These are phyloP conservation scores for Lepidurus couesii DNA, from an alignment of 1,140 invertebrate genomes.

Conservation along the genomic window DNA sequence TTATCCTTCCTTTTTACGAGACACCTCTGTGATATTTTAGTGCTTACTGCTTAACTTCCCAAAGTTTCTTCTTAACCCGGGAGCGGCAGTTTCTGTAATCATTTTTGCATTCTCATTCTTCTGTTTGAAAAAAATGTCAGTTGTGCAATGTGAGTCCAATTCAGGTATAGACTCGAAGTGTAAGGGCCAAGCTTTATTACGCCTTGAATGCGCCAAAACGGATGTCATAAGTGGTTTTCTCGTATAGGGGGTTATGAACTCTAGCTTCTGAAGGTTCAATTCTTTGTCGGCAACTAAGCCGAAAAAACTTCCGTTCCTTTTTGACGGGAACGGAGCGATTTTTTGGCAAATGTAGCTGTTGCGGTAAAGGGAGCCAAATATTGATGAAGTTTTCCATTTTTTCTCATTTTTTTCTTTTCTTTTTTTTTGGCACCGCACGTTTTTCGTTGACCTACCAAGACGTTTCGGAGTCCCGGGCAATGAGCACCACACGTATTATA, in stretches of 20 bases:
- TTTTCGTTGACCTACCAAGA: too few species aligned
- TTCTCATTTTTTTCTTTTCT: background rate
- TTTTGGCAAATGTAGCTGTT: background rate
- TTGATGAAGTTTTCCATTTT: background rate
- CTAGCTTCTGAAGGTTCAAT: background rate
- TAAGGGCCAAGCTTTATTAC: background rate
- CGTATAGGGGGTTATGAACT: background rate
- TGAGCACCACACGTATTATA: too few species aligned
- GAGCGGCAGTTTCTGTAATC: background rate
- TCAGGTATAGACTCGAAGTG: background rate
- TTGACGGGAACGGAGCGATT: background rate
- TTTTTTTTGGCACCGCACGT: background rate
- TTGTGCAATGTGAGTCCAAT: background rate
- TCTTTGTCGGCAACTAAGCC: background rate
- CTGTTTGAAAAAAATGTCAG: background rate
- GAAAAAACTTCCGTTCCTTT: background rate
- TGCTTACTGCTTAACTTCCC: background rate
- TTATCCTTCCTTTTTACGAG: background rate
- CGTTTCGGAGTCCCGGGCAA: too few species aligned
- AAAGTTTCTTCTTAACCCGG: background rate
- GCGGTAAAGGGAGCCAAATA: background rate
- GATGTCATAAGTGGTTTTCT: constrained; percentile 7
- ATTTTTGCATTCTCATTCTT: background rate
- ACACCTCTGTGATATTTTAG: background rate
- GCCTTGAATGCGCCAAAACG: background rate